Evolutionary conservation across 2,888 invertebrate genomes (phyloP).

Genomic region (Aphidoletes aphidimyza): DNA sequence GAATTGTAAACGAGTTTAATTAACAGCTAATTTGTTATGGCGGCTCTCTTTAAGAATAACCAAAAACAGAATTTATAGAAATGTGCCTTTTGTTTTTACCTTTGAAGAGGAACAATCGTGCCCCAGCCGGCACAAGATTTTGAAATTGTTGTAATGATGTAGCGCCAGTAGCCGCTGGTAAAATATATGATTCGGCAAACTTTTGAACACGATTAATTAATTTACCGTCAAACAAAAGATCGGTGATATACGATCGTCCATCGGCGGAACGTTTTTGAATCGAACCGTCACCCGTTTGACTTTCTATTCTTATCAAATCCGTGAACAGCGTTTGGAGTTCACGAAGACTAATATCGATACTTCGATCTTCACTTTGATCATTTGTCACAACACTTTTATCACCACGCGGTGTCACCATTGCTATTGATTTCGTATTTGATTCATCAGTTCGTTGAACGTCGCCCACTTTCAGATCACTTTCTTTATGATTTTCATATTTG

Average conservation of each 20-base stretch:
- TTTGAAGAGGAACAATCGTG: conserved; percentile 30
- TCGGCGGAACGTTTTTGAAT: conserved; percentile 6
- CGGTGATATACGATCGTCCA: not conserved
- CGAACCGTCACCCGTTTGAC: not conserved
- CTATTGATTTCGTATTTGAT: not conserved
- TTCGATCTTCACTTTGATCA: not conserved
- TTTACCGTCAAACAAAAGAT: not conserved
- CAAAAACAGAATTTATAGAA: no score
- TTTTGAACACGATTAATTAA: not conserved
- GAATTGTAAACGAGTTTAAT: not conserved
- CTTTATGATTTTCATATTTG: no score
- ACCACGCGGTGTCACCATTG: not conserved
- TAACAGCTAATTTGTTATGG: not conserved
- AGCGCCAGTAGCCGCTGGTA: not conserved
- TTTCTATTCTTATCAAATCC: not conserved
- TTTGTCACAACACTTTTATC: not conserved
- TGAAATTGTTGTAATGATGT: no score
- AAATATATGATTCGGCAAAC: conserved; percentile 1
- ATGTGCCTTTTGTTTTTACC: not conserved
- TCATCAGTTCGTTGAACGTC: not conserved
- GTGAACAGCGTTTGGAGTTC: not conserved
- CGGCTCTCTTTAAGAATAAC: not conserved
- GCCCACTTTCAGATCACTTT: no score
- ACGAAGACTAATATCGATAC: not conserved
- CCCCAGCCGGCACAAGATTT: not conserved